These are phyloP conservation scores for Apis dorsata DNA, from an alignment of 1,140 invertebrate genomes.

Conservation along the genomic window DNA sequence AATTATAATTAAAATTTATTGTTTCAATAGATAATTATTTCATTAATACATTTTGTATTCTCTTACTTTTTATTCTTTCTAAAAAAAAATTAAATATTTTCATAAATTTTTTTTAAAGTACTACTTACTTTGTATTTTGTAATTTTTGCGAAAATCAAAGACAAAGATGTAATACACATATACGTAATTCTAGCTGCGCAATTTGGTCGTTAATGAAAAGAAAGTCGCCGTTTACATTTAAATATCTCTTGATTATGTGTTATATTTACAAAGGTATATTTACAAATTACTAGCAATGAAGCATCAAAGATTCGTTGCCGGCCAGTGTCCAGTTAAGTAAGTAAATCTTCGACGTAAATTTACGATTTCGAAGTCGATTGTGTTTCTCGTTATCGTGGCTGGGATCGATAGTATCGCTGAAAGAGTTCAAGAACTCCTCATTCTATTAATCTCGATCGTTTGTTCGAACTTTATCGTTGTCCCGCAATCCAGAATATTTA, in stretches of 20 bases:
- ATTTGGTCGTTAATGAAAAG: background rate
- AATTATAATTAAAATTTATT: no score
- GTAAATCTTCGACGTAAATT: slow-evolving; percentile 64
- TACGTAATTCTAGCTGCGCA: background rate
- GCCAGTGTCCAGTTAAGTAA: slow-evolving; percentile 50
- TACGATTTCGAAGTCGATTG: slow-evolving; percentile 48
- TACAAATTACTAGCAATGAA: slow-evolving; percentile 35
- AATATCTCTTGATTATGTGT: background rate
- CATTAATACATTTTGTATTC: no score
- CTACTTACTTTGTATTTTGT: background rate
- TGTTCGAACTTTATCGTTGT: slow-evolving; percentile 58
- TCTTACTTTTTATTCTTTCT: background rate
- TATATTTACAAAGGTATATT: background rate
- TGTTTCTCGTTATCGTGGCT: slow-evolving; percentile 43
- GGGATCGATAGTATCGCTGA: slow-evolving; percentile 61
- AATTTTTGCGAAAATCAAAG: background rate
- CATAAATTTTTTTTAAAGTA: background rate
- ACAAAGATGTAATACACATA: no score
- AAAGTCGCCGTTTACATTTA: background rate
- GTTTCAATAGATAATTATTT: no score
- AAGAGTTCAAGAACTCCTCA: slow-evolving; percentile 25
- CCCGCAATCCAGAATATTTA: slow-evolving; percentile 30
- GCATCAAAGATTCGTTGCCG: slow-evolving; percentile 39
- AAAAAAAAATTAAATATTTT: background rate
- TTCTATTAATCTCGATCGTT: slow-evolving; percentile 67